These are phyloP conservation scores for Macrobrachium rosenbergii DNA, from an alignment of 1,140 invertebrate species.

Conservation along the genomic window DNA sequence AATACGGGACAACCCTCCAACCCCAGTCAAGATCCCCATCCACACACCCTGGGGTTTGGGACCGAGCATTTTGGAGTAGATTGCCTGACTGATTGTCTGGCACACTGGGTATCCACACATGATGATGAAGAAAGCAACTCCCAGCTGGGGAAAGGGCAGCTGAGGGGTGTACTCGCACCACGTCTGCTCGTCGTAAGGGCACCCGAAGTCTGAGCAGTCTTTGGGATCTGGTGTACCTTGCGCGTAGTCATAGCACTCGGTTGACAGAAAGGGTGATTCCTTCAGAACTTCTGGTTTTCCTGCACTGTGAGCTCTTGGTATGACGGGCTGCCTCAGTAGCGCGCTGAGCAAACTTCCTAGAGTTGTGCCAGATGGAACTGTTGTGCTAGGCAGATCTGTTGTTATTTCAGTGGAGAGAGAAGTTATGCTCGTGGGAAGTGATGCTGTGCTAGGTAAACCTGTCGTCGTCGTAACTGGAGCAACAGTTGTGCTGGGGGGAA, in stretches of 20 bases:
- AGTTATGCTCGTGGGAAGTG: no score
- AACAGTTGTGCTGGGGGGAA: not conserved
- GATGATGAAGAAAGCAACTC: slow-evolving; percentile 43
- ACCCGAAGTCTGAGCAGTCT: slow-evolving; percentile 33
- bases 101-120: slow-evolving; percentile 52
- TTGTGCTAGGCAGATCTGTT: no score
- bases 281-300: no score
- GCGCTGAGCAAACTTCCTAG: no score
- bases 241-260: not conserved
- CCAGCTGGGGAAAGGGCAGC: slow-evolving; percentile 54
- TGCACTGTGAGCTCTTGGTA: no score
- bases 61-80: slow-evolving; percentile 64
- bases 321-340: no score
- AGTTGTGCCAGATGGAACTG: no score
- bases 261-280: not conserved
- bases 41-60: slow-evolving; percentile 63
- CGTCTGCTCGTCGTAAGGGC: slow-evolving; percentile 45
- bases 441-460: not conserved
- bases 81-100: slow-evolving; percentile 32
- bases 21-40: slow-evolving; percentile 65
- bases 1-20: slow-evolving; percentile 60
- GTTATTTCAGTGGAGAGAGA: no score
- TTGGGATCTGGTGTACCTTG: not conserved
- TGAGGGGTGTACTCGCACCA: slow-evolving; percentile 62
- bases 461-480: not conserved